Conservation (phyloP, 2,888 invertebrate genomes). For the Hydropsyche betteni region DNA sequence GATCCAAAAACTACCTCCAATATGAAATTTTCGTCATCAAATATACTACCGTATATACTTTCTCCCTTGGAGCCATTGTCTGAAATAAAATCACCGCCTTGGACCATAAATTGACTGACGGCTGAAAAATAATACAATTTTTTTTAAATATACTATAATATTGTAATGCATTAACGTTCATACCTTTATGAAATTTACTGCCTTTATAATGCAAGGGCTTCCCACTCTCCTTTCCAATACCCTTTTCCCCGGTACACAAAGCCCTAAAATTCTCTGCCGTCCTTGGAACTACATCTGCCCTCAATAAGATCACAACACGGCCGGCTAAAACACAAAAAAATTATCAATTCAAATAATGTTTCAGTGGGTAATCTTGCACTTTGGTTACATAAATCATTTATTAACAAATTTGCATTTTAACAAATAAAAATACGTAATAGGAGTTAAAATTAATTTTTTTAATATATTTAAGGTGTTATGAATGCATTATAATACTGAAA, state of each 20-base stretch:
- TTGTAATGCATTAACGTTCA: constrained; percentile 10
- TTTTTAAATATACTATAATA: no score
- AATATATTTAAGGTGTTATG: not conserved
- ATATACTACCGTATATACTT: constrained; percentile 90
- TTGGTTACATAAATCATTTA: no score
- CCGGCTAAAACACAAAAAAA: constrained; percentile 69
- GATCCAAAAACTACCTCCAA: constrained; percentile 61
- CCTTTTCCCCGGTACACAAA: constrained; percentile 91
- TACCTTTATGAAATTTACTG: constrained; percentile 81
- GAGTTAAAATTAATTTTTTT: constrained; percentile 11
- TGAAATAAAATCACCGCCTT: constrained; percentile 81
- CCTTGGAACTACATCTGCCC: constrained; percentile 82
- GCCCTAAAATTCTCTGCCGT: constrained; percentile 92
- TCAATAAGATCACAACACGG: constrained; percentile 85
- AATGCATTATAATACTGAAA: no score
- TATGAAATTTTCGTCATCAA: constrained; percentile 90
- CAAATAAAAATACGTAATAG: not conserved
- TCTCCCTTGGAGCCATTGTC: constrained; percentile 90
- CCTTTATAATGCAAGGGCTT: constrained; percentile 88
- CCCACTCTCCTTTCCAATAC: constrained; percentile 70
- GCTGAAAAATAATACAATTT: constrained; percentile 63
- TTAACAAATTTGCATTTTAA: not conserved
- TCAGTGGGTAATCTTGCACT: not conserved
- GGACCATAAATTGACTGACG: constrained; percentile 88
- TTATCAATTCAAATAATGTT: constrained; percentile 9